Evolutionary conservation across 2,888 invertebrate species (phyloP), one percentile per base, ranked within the genome.

Genomic region (Dermolepida albohirtum): DNA sequence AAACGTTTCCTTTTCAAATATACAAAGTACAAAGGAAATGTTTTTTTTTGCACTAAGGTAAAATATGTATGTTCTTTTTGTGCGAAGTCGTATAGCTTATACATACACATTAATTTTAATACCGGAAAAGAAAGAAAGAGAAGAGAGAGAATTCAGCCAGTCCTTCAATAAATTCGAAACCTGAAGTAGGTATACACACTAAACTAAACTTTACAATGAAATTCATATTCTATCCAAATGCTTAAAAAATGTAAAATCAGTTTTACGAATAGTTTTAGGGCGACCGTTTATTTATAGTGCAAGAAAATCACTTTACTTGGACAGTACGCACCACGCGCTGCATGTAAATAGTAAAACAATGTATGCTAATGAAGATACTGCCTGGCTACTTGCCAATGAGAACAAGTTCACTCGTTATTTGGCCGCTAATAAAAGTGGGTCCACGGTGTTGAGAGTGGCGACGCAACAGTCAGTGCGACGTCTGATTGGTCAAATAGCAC

Each of bases 361-460:
- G 29, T 59, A 59, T 59, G 59, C 59, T 59, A 59, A 59, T 59
- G 44, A 44, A 44, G 44, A 14, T 12, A 27, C n/a, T 27, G 59
- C 59, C 27, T 59, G 59, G 59, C 59, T 14, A 27, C 29, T 59
- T 59, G 59, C 59, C 59, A 59, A 59, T 59, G 40, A 59, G 59
- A 59, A 59, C 59, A 29, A 59, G 59, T 59, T 59, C 44, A 59
- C 44, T 59, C 44, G 59, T 59, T 59, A 59, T 59, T 59, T 14
- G 59, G 44, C 29, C 27, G 44, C 43, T 59, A 59, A 59, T 29
- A 43, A 44, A 59, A 59, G 44, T 59, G 47, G 59, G 59, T 44
- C 54, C 54, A 12, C 54, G 40, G 10, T 54, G 40, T 40, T 54
- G 8, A 34, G 7, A 12, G 14, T 12, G 16, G 39, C 52, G 39